Conservation (phyloP, 2,888 invertebrate genomes). For the Diplazon laetatorius region DNA sequence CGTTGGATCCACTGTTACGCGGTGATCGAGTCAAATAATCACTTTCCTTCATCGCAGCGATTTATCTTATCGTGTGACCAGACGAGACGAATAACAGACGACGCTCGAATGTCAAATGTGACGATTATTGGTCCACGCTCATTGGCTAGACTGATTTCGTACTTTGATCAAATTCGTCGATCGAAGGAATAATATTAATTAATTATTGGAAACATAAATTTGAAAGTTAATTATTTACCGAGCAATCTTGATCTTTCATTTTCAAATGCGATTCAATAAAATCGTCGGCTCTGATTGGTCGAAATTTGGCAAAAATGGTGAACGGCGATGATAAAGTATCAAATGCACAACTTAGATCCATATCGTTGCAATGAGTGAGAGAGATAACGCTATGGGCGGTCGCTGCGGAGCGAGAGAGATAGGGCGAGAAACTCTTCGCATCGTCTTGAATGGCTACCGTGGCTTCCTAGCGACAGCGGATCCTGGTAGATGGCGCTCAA, state of each 20-base stretch:
- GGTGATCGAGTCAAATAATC: conserved; percentile 59
- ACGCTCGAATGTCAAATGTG: conserved; percentile 1
- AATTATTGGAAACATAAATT: not conserved
- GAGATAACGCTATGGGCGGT: no score
- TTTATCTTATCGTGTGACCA: not conserved
- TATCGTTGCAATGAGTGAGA: no score
- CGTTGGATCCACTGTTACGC: conserved; percentile 47
- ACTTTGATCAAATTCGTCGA: not conserved
- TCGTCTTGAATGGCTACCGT: no score
- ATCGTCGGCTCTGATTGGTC: not conserved
- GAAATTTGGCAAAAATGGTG: not conserved
- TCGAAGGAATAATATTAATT: not conserved
- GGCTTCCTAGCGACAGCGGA: no score
- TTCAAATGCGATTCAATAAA: not conserved
- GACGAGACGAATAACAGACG: not conserved
- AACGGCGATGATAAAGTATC: no score
- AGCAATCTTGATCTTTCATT: not conserved
- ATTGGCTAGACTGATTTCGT: not conserved
- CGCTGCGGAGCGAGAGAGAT: no score
- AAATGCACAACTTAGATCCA: no score
- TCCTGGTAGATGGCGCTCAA: no score
- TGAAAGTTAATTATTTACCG: not conserved
- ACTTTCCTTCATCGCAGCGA: conserved; percentile 52
- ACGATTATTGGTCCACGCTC: not conserved
- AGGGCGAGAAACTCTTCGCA: no score